These are phyloP conservation scores for Oligia strigilis DNA, from an alignment of 2,888 invertebrate genomes.

Conservation along the genomic window DNA sequence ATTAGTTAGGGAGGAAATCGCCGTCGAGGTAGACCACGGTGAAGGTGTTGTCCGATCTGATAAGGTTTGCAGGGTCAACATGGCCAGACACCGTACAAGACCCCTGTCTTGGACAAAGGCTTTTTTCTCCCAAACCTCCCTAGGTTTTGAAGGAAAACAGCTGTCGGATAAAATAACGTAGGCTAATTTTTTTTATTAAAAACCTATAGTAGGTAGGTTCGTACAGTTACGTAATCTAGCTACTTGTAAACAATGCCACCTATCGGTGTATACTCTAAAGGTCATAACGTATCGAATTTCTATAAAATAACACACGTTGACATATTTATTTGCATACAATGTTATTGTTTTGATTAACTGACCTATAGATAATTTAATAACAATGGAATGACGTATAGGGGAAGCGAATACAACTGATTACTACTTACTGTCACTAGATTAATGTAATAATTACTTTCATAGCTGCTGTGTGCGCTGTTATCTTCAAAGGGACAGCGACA, in stretches of 20 bases:
- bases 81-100: no score
- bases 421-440: not conserved
- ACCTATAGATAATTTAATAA: conserved; percentile 40
- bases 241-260: not conserved
- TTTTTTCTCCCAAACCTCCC: no score
- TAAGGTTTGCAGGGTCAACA: no score
- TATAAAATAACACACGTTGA: conserved; percentile 7
- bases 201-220: no score
- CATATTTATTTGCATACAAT: conserved; percentile 41
- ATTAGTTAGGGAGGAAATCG: no score
- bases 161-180: no score
- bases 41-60: no score
- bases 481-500: conserved; percentile 8
- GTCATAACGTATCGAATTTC: conserved; percentile 29
- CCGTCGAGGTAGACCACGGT: no score
- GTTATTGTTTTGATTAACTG: conserved; percentile 44
- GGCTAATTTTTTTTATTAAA: no score
- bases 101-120: no score
- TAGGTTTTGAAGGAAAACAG: no score
- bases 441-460: conserved; percentile 21
- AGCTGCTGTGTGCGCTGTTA: not conserved
- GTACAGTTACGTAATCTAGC: not conserved
- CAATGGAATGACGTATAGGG: conserved; percentile 27
- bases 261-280: not conserved
- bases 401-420: not conserved